Evolutionary conservation across 53 echinoderm and acorn worm species (phyloP).

Genomic region (Paracentrotus lividus): DNA sequence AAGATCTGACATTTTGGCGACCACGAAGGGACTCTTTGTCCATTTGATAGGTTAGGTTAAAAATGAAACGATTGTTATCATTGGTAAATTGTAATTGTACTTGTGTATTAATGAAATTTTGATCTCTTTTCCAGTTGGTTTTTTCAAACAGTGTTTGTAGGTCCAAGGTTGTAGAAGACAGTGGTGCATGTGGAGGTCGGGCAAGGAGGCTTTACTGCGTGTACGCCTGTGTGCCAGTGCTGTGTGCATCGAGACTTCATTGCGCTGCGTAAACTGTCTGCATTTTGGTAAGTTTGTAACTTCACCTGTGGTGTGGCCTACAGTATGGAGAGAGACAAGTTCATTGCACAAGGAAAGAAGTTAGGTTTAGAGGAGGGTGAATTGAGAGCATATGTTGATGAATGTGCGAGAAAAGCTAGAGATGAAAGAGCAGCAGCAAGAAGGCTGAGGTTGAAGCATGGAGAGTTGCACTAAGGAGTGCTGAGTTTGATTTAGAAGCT

Average conservation of each 20-base stretch:
- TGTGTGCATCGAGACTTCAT: neutral
- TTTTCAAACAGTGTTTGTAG: too few species aligned
- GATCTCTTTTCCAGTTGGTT: too few species aligned
- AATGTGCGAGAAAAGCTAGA: constrained; percentile 45
- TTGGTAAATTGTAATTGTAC: too few species aligned
- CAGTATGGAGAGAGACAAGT: constrained; percentile 57
- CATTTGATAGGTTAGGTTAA: too few species aligned
- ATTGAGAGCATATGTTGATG: constrained; percentile 53
- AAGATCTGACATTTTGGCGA: too few species aligned
- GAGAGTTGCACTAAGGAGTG: too few species aligned
- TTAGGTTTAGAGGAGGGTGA: constrained; percentile 39
- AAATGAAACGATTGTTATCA: too few species aligned
- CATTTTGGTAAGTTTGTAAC: neutral
- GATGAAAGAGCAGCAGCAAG: too few species aligned
- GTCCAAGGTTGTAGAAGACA: neutral
- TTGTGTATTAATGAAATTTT: too few species aligned
- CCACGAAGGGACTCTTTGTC: too few species aligned
- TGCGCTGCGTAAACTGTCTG: constrained; percentile 8
- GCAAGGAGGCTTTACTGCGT: neutral
- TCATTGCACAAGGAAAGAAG: constrained; percentile 45
- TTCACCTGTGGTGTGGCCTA: constrained; percentile 6
- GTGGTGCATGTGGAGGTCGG: neutral
- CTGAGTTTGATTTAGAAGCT: too few species aligned
- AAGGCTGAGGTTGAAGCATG: too few species aligned
- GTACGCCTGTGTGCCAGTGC: neutral